Conservation (phyloP, 30 jellyfish, hydroid and myxozoan genomes). For the Rhopilema esculentum region DNA sequence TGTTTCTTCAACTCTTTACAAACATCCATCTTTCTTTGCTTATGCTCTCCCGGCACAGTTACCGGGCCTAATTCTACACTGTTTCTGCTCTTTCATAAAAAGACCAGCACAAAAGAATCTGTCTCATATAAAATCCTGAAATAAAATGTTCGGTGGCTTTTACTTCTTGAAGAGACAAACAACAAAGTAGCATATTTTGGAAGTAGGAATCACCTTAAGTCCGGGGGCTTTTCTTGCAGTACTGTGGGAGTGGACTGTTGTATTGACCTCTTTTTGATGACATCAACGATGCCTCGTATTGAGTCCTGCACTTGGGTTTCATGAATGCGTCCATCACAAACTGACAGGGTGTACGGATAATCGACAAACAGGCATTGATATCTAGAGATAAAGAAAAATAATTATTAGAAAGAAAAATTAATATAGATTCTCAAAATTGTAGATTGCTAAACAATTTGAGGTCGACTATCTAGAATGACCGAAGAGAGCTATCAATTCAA, state of each 20-base stretch:
- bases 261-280: conserved; percentile 79
- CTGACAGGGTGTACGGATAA: conserved; percentile 90
- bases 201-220: conserved; percentile 68
- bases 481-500: no score
- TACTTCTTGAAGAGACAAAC: not conserved
- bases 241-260: conserved; percentile 70
- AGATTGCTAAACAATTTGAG: no score
- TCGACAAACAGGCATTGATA: conserved; percentile 90
- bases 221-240: conserved; percentile 77
- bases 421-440: no score
- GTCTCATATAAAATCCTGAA: not conserved
- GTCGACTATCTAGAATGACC: no score
- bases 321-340: conserved; percentile 90
- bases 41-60: no score
- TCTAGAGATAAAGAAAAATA: conserved; percentile 17
- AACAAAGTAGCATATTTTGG: not conserved
- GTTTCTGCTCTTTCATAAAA: no score
- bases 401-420: not conserved
- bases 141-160: not conserved
- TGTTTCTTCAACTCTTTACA: not conserved
- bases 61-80: no score
- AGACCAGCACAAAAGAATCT: no score
- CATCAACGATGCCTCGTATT: conserved; percentile 92
- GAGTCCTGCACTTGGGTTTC: conserved; percentile 98
- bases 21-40: not conserved